phyloP scores from a whole-genome alignment of 2,797 vertebrate genomes.

The Tiaroga cobitis region DNA sequence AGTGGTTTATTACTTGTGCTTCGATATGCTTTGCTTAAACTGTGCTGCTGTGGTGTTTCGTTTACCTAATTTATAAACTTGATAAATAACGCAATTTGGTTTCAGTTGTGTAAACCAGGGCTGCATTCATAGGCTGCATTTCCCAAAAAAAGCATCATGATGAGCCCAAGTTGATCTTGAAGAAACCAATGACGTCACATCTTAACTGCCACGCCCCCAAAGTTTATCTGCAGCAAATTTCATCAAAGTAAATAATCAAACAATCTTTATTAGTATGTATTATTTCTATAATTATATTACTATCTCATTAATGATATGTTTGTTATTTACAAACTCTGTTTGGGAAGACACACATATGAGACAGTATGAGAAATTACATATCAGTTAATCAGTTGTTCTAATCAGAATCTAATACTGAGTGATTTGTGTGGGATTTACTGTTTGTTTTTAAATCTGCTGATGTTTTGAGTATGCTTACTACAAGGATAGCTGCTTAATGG shows the following conservation, averaged over 20 bases:
- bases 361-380: not conserved
- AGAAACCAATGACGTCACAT: not conserved
- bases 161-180: not conserved
- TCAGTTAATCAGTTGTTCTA: not conserved
- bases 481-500: not conserved
- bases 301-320: not conserved
- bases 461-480: not conserved
- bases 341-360: not conserved
- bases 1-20: not conserved
- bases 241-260: not conserved
- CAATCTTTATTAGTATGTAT: not conserved
- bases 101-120: not conserved
- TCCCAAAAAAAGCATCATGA: not conserved
- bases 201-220: not conserved
- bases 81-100: not conserved
- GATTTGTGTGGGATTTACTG: not conserved
- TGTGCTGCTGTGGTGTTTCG: not conserved
- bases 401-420: not conserved
- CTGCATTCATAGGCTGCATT: not conserved
- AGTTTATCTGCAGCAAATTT: not conserved
- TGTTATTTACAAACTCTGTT: not conserved
- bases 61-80: not conserved
- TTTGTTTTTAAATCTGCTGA: not conserved
- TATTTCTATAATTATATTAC: not conserved
- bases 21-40: not conserved